A percentile compares a stretch with the other conserved stretches of the same genome.
Conservation (phyloP, 2,888 invertebrate genomes). For the Heliconius charithonia region DNA sequence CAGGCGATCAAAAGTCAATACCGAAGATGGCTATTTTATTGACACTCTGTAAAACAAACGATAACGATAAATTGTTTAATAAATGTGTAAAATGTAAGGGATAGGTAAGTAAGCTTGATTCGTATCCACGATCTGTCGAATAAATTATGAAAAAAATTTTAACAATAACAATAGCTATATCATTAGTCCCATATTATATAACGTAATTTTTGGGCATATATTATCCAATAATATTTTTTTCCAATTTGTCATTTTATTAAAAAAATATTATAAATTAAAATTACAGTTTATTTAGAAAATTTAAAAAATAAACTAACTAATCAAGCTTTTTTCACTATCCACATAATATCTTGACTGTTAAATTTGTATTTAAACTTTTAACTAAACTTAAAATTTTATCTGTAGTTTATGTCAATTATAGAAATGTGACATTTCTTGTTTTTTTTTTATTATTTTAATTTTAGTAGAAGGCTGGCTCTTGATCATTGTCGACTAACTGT, state of each 20-base stretch:
- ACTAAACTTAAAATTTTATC: conserved; percentile 32
- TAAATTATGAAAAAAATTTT: too few species aligned
- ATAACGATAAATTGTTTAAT: conserved; percentile 27
- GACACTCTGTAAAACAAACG: conserved; percentile 65
- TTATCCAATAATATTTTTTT: too few species aligned
- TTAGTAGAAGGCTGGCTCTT: conserved; percentile 43
- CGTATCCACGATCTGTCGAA: background rate
- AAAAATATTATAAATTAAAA: background rate
- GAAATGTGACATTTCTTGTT: conserved; percentile 14
- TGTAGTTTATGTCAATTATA: conserved; percentile 41
- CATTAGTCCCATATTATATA: too few species aligned
- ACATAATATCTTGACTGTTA: conserved; percentile 31
- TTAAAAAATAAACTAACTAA: background rate
- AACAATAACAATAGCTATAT: too few species aligned
- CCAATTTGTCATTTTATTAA: too few species aligned
- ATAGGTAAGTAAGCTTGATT: conserved; percentile 45
- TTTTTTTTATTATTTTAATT: conserved; percentile 17
- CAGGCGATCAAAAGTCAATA: conserved; percentile 70
- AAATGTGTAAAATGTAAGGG: conserved; percentile 29
- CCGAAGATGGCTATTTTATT: conserved; percentile 68
- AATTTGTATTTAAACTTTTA: conserved; percentile 35
- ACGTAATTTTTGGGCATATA: too few species aligned
- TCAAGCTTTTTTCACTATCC: conserved; percentile 41
- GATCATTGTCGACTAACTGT: conserved; percentile 26
- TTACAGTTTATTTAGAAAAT: background rate